Base-by-base conservation (phyloP, 2,113 vertebrate species). In the Isurus oxyrinchus region DNA sequence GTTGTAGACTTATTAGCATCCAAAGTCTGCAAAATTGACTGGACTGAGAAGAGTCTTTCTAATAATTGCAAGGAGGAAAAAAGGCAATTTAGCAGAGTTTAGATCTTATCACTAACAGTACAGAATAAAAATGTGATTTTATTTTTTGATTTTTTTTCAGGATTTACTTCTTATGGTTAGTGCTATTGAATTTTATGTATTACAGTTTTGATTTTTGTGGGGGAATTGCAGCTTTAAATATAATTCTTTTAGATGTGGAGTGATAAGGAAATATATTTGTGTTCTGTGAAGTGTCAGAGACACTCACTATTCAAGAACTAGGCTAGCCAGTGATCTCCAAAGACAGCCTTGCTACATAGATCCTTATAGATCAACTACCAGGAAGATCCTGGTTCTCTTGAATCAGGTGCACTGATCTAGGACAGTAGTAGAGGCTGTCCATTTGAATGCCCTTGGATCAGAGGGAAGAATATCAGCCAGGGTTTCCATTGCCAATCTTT, bases 71-170 rank as follows among this genome's bases (percentile, higher is more conserved):
- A 95, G 40, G 57, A 61, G 31, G 31, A 3, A 49, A 67, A 95
- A 95, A 95, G 94, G 40, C 94, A 95, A 95, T 95, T 95, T 95
- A 72, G n/a, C 19, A 25, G 63, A 49, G n/a, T 69, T 95, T 95
- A 95, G 94, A 49, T 95, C 44, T 95, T 95, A 72, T 72, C 94
- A 69, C 14, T 53, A 53, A 25, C 44, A 1, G 63, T 49, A 49
- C 40, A 49, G 66, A 69, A 49, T 95, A 67, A 95, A 69, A 95
- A 69, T 94, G 23, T 95, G 93, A 72, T 72, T 95, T 66, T 63
- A 94, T 94, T 94, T 67, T 67, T 67, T 66, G 90, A 93, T 67
- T 49, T 93, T 59, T 69, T 95, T 95, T 95, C 94, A 53, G 94
- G 40, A 69, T 95, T 95, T 44, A 69, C 40, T 95, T 53, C 94